These are phyloP conservation scores for Piscicola geometra DNA, from an alignment of 2,888 invertebrate species.

Conservation along the genomic window DNA sequence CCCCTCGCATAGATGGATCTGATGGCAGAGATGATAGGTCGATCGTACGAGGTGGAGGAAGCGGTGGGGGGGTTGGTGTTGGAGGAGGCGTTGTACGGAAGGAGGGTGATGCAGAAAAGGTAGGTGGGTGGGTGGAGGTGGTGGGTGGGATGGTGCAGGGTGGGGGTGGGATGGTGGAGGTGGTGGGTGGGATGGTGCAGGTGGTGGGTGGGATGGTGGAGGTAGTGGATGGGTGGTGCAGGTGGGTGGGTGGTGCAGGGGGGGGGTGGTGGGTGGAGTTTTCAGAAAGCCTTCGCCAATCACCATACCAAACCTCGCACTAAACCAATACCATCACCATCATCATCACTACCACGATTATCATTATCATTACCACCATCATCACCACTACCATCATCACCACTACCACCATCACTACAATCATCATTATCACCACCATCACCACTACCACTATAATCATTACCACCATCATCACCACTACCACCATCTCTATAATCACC, in stretches of 20 bases:
- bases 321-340: too few relatives aligned
- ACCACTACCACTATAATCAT: neutral
- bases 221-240: neutral
- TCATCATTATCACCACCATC: too few relatives aligned
- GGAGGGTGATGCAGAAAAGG: slow-evolving; percentile 38
- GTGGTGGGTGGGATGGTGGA: neutral
- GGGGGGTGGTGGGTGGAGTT: neutral
- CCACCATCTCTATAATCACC: neutral
- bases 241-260: neutral
- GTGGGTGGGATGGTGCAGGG: neutral
- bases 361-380: too few relatives aligned
- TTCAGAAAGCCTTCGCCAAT: too few relatives aligned
- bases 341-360: too few relatives aligned
- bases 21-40: slow-evolving; percentile 82
- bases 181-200: neutral
- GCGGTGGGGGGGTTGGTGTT: slow-evolving; percentile 78
- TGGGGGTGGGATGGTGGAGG: neutral
- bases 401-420: too few relatives aligned
- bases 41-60: slow-evolving; percentile 76
- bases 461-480: neutral
- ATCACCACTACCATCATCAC: too few relatives aligned
- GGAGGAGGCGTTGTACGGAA: slow-evolving; percentile 66
- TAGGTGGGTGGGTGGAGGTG: neutral
- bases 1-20: slow-evolving; percentile 61
- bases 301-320: too few relatives aligned